Percentiles rank a stretch among this genome's conserved stretches.
Evolutionary conservation across 2,888 invertebrate species (phyloP).

Genomic region (Ochropleura leucogaster): DNA sequence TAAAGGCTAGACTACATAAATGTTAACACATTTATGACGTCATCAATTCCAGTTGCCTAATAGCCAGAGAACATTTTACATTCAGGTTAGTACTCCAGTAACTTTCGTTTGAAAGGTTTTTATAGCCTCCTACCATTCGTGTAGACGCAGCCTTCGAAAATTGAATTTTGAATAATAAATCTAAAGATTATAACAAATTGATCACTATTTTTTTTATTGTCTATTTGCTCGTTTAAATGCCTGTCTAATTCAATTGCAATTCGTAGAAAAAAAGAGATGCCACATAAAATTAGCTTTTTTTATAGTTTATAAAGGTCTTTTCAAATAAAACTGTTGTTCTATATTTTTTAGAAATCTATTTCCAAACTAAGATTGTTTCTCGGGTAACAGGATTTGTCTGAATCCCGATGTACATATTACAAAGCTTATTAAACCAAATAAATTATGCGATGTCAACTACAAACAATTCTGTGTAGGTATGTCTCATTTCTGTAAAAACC

Average conservation of each 20-base stretch:
- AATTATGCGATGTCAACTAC: too few relatives aligned
- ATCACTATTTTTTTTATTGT: background rate
- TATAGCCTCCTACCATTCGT: constrained; percentile 26
- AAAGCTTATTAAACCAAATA: too few relatives aligned
- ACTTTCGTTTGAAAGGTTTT: constrained; percentile 54
- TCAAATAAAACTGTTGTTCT: too few relatives aligned
- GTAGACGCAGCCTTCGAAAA: constrained; percentile 37
- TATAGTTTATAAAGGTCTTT: too few relatives aligned
- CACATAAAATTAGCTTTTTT: too few relatives aligned
- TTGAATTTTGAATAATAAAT: background rate
- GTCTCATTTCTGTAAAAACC: background rate
- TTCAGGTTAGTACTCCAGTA: constrained; percentile 45
- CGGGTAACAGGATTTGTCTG: too few relatives aligned
- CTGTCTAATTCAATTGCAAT: too few relatives aligned
- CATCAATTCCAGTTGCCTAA: constrained; percentile 54
- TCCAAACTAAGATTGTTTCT: too few relatives aligned
- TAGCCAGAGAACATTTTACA: constrained; percentile 49
- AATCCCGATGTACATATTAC: too few relatives aligned
- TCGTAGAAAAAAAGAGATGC: too few relatives aligned
- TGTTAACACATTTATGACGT: constrained; percentile 51
- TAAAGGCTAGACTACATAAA: constrained; percentile 55
- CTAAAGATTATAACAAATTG: background rate
- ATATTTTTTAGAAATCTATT: too few relatives aligned
- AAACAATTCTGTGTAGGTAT: too few relatives aligned
- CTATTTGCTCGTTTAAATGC: background rate